Evolutionary conservation across 2,797 vertebrate genomes (phyloP), one percentile per base, ranked within the genome.

Genomic region (Anniella stebbinsi): DNA sequence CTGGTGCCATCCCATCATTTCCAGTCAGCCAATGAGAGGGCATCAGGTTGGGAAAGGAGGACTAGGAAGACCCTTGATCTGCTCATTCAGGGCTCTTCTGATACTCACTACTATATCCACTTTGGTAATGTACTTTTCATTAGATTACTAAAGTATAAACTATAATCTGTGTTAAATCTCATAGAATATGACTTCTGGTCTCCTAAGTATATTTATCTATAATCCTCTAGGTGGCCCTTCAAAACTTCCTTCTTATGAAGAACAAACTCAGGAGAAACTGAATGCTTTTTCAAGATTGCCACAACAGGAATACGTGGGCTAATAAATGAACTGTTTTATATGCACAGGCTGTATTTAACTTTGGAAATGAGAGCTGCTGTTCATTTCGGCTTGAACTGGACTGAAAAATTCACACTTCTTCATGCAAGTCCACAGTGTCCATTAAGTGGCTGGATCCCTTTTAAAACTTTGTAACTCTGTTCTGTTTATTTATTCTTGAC

Each of bases 371-470:
- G 93, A 95, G 93, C 93, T 96, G 93, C 93, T 94, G 94, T 94
- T 94, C 93, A 94, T 93, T 96, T 96, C 96, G 96, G 91, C 90
- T 96, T 97, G 97, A 97, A 96, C 96, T 91, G 93, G 93, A 81
- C 92, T 95, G 95, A 96, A 97, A 94, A 96, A 97, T 95, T 97
- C 97, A 96, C 96, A 97, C 96, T 95, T 97, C 96, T 96, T 96
- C 92, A 95, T 93, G 92, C 93, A 97, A 96, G 96, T 96, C 96
- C 95, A 95, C 94, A 93, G 94, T 95, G 94, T 94, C 96, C 92
- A 82, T 95, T 96, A 96, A 97, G 96, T 94, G 96, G 94, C 94
- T 96, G 95, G 94, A 95, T 96, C 90, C 88, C 95, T 93, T 94
- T 96, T 93, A 91, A 96, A 95, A 95, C 88, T 83, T 91, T 94